Base-by-base conservation (phyloP, 2,113 vertebrate species). In the Eptesicus fuscus region DNA sequence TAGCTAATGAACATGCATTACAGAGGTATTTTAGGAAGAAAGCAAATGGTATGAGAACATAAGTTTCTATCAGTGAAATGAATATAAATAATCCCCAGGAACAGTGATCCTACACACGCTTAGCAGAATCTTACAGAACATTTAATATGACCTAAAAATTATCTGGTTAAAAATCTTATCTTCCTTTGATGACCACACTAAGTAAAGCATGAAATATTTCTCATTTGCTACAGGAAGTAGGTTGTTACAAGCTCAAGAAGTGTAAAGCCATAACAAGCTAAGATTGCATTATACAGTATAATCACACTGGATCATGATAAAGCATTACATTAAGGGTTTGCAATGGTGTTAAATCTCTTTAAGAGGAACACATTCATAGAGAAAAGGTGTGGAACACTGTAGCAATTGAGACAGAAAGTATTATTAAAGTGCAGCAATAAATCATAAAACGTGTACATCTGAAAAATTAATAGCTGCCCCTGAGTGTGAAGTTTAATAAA, bases 371-470 rank as follows among this genome's bases (percentile, higher is more conserved):
- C 16, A 89, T 13, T 83, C 79, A 87, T 13, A 94, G 84, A 32
- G 0, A 95, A 71, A 79, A 97, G 90, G 87, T 98, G 94, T 88
- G 65, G 88, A 97, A 79, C 91, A 95, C 95, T 89, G 76, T 90
- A 79, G 42, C 83, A 71, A 87, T 93, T 3, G 3, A 80, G 65
- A 96, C 74, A 94, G 63, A 63, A 89, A 96, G 37, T 79, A 92
- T 37, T 83, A 92, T 44, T 70, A 70, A 59, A 95, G 90, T 88
- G 5, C 0, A 44, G 73, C 56, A 83, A 97, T 98, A 97, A 97
- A 98, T 98, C 94, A 88, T 1, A 56, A 69, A 83, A 83, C 42
- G 37, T 93, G 53, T 49, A 44, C 0, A 28, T 35, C 87, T 97
- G 96, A 97, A 91, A 90, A 96, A 98, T 95, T 91, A 94, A 97